Base-by-base conservation (phyloP, 1,140 invertebrate genomes). In the Drosophila tani region DNA sequence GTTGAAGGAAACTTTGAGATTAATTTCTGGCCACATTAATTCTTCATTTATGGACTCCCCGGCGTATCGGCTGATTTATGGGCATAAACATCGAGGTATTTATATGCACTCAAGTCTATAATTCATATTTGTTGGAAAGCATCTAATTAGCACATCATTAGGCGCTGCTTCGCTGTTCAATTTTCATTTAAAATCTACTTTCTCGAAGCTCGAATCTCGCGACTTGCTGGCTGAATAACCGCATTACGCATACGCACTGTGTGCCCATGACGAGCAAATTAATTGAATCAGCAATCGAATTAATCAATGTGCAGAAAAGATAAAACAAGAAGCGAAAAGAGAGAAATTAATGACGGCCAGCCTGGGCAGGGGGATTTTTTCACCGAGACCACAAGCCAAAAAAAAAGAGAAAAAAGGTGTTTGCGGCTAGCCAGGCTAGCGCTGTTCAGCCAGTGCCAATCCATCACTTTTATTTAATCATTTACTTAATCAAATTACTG, bases 401-500 rank as follows among this genome's bases (percentile, higher is more conserved):
- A 49, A 14, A 38, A 15, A 47, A 7, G 11, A 14, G 14, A 8
- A 38, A 43, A 60, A 49, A 59, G 46, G 53, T 71, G 66, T 38
- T 70, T 69, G 45, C 27, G 64, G 56, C 41, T 43, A 27, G 32
- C 32, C 32, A 11, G 32, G 32, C 32, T 9, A 32, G 29, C 29
- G 29, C 8, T 11, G 24, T 49, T 51, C 17, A 29, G 63, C 32
- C 11, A 51, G 46, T 43, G 43, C 63, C 53, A 32, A 79, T 86
- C 76, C 69, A 87, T 86, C 79, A 86, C 81, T 70, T 87, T 80
- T 76, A 73, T 86, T 82, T 84, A 84, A 84, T 84, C 73, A 84
- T 80, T 84, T 84, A 81, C 73, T 69, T 79, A 86, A 86, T 86
- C 83, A 82, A 86, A 82, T 79, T 82, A 82, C 83, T 85, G 82